Percentiles rank a stretch among this genome's conserved stretches.
Evolutionary conservation across 2,888 invertebrate species (phyloP).

Genomic region (Beris morrisii): DNA sequence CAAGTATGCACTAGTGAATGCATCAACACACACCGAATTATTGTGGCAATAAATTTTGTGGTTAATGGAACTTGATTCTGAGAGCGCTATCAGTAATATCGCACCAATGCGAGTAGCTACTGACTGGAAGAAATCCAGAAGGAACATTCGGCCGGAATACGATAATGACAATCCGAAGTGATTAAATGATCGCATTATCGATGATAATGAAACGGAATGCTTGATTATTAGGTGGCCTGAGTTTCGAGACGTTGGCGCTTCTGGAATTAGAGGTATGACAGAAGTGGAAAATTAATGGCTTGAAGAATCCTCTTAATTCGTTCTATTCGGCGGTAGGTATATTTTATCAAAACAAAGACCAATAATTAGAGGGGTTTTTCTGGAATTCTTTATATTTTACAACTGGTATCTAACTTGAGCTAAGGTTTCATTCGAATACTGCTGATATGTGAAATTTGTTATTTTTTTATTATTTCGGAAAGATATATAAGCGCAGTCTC

Average conservation of each 20-base stretch:
- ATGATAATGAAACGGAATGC: constrained; percentile 24
- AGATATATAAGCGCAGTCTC: no score
- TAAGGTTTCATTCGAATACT: no score
- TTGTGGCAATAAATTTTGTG: constrained; percentile 38
- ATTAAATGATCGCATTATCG: constrained; percentile 21
- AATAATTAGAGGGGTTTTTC: no score
- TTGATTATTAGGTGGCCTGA: constrained; percentile 13
- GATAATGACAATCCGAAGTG: constrained; percentile 15
- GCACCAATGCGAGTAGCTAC: constrained; percentile 13
- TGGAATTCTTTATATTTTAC: no score
- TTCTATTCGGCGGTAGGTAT: no score
- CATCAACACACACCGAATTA: constrained; percentile 27
- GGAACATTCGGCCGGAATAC: background rate
- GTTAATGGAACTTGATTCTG: constrained; percentile 36
- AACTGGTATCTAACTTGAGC: no score
- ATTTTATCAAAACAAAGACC: no score
- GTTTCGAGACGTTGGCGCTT: background rate
- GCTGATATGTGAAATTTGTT: no score
- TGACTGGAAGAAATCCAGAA: constrained; percentile 10
- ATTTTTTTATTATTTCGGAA: no score
- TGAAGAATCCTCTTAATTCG: no score
- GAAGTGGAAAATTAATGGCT: no score
- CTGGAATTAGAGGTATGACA: no score
- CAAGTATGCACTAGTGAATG: constrained; percentile 35
- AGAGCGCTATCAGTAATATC: constrained; percentile 8